phyloP scores from a whole-genome alignment of 1,140 invertebrate genomes.

The Frieseomelitta varia region DNA sequence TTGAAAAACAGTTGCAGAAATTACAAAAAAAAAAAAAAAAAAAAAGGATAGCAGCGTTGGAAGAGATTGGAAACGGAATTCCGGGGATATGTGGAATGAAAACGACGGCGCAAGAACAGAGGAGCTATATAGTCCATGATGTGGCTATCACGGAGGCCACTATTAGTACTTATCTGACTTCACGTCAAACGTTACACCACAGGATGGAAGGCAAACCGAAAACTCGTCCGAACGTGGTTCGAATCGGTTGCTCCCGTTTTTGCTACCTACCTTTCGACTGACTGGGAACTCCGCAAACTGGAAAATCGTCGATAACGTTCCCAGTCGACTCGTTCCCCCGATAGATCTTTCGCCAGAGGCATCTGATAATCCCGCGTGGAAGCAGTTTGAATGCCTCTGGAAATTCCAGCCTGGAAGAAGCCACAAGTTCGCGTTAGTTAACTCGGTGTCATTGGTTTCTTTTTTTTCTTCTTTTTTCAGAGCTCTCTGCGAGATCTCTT shows the following conservation, averaged over 20 bases:
- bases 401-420: neutral
- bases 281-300: neutral
- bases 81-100: neutral
- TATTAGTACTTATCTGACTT: slow-evolving; percentile 9
- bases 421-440: neutral
- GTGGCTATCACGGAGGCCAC: neutral
- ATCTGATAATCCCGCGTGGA: neutral
- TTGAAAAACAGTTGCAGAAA: too few species aligned
- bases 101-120: neutral
- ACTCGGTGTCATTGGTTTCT: neutral
- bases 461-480: too few species aligned
- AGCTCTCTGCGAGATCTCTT: neutral
- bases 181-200: slow-evolving; percentile 41
- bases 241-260: neutral
- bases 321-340: neutral
- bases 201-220: slow-evolving; percentile 27
- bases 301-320: neutral
- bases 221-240: slow-evolving; percentile 30
- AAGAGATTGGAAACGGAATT: neutral
- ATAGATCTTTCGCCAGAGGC: neutral
- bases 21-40: too few species aligned
- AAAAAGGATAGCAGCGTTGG: neutral
- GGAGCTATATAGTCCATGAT: neutral
- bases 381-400: neutral
- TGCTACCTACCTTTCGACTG: neutral